Evolutionary conservation across 2,888 invertebrate genomes (phyloP).

Genomic region (Aphrophora alni): DNA sequence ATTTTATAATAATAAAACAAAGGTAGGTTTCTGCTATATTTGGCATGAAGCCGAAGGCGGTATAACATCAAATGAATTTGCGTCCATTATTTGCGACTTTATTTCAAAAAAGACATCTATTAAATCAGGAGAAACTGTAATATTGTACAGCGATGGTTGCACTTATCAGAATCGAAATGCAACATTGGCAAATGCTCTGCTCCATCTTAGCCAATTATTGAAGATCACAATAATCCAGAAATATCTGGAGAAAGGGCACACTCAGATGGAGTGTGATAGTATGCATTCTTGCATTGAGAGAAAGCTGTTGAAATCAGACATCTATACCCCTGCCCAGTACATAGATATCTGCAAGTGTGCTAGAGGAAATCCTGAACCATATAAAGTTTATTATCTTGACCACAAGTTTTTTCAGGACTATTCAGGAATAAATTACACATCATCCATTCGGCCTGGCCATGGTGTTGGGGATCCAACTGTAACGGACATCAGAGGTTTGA

Average conservation of each 20-base stretch:
- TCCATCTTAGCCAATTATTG: slow-evolving; percentile 43
- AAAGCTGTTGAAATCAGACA: neutral
- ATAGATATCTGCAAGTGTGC: slow-evolving; percentile 10
- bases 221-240: slow-evolving; percentile 51
- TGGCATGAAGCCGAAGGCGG: slow-evolving; percentile 37
- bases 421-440: neutral
- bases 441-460: slow-evolving; percentile 12
- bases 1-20: slow-evolving; percentile 22
- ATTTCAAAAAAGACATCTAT: slow-evolving; percentile 12
- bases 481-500: slow-evolving; percentile 16
- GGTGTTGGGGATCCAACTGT: slow-evolving; percentile 17
- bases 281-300: slow-evolving; percentile 50
- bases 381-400: too few species aligned
- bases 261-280: slow-evolving; percentile 52
- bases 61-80: slow-evolving; percentile 29
- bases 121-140: slow-evolving; percentile 31
- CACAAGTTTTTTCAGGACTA: slow-evolving; percentile 7
- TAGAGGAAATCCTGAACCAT: slow-evolving; percentile 16
- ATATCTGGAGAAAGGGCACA: slow-evolving; percentile 51
- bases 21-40: slow-evolving; percentile 30
- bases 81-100: slow-evolving; percentile 35
- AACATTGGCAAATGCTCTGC: slow-evolving; percentile 50
- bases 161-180: slow-evolving; percentile 51
- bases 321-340: slow-evolving; percentile 30
- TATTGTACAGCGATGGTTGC: slow-evolving; percentile 52